Evolutionary conservation across 2,797 vertebrate species (phyloP), one percentile per base, ranked within the genome.

Genomic region (Propithecus deckenii): DNA sequence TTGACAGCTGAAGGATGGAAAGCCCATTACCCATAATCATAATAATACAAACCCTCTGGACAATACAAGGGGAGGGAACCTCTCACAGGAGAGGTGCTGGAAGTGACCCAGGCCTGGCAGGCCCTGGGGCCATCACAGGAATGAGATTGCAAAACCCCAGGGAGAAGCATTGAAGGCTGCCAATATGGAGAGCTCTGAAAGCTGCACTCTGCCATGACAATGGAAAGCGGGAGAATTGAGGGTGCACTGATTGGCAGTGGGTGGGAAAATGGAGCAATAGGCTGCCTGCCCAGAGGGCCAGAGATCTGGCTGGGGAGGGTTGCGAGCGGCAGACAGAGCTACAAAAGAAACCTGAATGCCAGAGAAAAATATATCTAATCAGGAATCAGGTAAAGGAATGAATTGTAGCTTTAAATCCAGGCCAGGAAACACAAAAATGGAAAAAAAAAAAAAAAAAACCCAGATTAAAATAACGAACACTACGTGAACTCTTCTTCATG

Each of bases 1-100:
- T 95, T 98, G 95, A 98, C 97, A 98, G 80, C 59, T 67, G 48
- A 90, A 93, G 65, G 97, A 94, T 97, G 83, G 48, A 98, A 98
- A 98, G 92, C 83, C 80, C 38, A 38, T 89, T 96, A 94, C 43
- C 35, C 63, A 2, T 92, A 88, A 92, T 96, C 57, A 92, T 83
- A 84, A 97, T 95, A 98, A 97, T 97, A 94, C 61, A 96, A 93
- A 76, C 35, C 90, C 43, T 1, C 41, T 59, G 94, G 96, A 96
- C 97, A 98, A 92, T 23, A 61, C 35, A 25, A 69, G 89, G 63
- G 96, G 87, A 96, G 86, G 90, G 18, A 76, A 46, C 95, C 59
- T 52, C 80, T 95, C 97, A 17, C 74, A 93, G 86, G 80, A 96
- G 89, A 94, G 96, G 46, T 0, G 1, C 84, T 89, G 97, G 83